Percentiles rank a stretch among this genome's conserved stretches.
These are phyloP conservation scores for Eucriotettix oculatus DNA, from an alignment of 2,888 invertebrate genomes.

Conservation along the genomic window DNA sequence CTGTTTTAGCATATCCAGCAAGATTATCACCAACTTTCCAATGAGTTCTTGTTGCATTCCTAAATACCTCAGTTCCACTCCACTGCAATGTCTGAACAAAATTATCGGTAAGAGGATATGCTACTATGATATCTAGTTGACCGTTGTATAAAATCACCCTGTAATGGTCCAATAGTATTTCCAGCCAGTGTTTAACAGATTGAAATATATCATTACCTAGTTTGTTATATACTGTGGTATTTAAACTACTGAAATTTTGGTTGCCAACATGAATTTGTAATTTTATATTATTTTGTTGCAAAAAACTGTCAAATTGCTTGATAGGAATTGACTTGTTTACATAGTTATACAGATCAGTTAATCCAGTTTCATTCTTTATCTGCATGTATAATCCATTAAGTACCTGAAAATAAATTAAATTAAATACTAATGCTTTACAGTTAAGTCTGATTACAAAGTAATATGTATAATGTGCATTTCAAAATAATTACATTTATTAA, in stretches of 20 bases:
- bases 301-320: constrained; percentile 33
- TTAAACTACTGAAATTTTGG: constrained; percentile 44
- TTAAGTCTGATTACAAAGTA: too few relatives aligned
- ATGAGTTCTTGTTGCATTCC: constrained; percentile 18
- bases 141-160: constrained; percentile 26
- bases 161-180: constrained; percentile 48
- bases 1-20: constrained; percentile 22
- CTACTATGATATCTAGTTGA: too few relatives aligned
- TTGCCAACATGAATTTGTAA: constrained; percentile 74
- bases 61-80: constrained; percentile 22
- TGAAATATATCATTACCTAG: constrained; percentile 65
- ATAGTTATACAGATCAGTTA: too few relatives aligned
- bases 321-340: too few relatives aligned
- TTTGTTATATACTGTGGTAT: constrained; percentile 44
- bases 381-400: too few relatives aligned
- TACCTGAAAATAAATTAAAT: too few relatives aligned
- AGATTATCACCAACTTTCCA: constrained; percentile 24
- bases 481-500: too few relatives aligned
- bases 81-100: constrained; percentile 25
- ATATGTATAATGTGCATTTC: too few relatives aligned
- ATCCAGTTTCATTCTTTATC: too few relatives aligned
- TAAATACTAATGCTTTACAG: too few relatives aligned
- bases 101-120: constrained; percentile 24
- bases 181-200: constrained; percentile 55
- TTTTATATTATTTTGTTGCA: constrained; percentile 44